Evolutionary conservation across 1,140 invertebrate species (phyloP), one percentile per base, ranked within the genome.

Genomic region (Euwallacea fornicatus): DNA sequence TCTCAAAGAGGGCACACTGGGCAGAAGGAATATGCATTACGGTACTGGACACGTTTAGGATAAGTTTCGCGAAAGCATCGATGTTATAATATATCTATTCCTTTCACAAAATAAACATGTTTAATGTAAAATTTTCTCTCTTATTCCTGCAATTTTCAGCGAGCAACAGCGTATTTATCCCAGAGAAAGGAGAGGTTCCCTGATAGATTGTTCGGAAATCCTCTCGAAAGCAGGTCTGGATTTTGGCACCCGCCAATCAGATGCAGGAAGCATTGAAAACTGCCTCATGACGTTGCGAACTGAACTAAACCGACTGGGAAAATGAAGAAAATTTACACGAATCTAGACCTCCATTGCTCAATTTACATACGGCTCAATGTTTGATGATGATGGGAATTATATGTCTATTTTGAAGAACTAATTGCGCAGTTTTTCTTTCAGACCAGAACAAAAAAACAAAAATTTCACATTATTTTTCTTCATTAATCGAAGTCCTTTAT

Each of bases 1-100:
- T 66, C 70, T 47, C 53, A 67, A 54, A 56, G 75, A 70, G 75
- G 67, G 16, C 56, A 66, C 46, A 73, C 75, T 15, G 74, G 73
- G 62, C 41, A 66, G 59, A 53, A 50, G 43, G 71, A 66, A 58
- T 55, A 73, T n/a, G 43, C 46, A 64, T 21, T 73, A 58, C 47
- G 71, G 42, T 66, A 66, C 13, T 60, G 41, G 50, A 56, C 11
- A 47, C 69, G 66, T 21, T 46, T 66, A 66, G 69, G 69, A 66
- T 71, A 61, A 71, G 46, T 60, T 60, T 56, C 21, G 4, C 21
- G 21, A 33, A 33, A 33, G 21, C 21, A 33, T 4, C 1, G 21
- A 33, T 33, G 21, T 33, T 33, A 33, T 33, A 33, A 33, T 33
- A 33, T 33, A 33, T 4, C 21, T 33, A 33, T 33, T 33, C 21